A percentile compares a stretch with the other conserved stretches of the same genome.
These are phyloP conservation scores for Camarhynchus parvulus DNA, from an alignment of 2,113 vertebrate genomes.

Conservation along the genomic window DNA sequence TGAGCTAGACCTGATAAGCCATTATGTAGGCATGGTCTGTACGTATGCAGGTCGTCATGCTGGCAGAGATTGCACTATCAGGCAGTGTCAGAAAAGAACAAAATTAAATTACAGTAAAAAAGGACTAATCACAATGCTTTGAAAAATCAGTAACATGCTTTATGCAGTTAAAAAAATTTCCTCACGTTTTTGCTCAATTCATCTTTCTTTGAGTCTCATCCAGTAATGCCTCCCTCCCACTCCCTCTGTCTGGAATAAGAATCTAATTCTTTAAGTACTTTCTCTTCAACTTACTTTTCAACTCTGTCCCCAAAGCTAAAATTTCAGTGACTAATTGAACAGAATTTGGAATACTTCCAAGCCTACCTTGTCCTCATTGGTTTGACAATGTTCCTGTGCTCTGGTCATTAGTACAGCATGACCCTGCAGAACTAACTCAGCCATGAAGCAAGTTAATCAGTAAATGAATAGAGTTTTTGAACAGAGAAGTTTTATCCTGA, in stretches of 20 bases:
- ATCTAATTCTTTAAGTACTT: not conserved
- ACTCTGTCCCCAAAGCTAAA: conserved; percentile 44
- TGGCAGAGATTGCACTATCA: not conserved
- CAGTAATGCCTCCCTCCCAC: not conserved
- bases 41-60: not conserved
- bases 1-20: not conserved
- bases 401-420: conserved; percentile 59
- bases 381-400: conserved; percentile 43
- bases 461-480: conserved; percentile 67
- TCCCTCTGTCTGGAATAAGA: not conserved
- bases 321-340: conserved; percentile 62
- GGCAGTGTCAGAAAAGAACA: not conserved
- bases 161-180: not conserved
- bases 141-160: not conserved
- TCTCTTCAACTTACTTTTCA: conserved; percentile 40
- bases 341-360: conserved; percentile 57
- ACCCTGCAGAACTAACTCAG: conserved; percentile 66
- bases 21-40: not conserved
- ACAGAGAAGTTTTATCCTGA: conserved; percentile 55
- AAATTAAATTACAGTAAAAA: not conserved
- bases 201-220: not conserved
- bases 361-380: conserved; percentile 47
- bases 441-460: conserved; percentile 75
- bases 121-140: not conserved
- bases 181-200: not conserved